These are phyloP conservation scores for Drosophila subsilvestris DNA, from an alignment of 2,888 invertebrate genomes.

Conservation along the genomic window DNA sequence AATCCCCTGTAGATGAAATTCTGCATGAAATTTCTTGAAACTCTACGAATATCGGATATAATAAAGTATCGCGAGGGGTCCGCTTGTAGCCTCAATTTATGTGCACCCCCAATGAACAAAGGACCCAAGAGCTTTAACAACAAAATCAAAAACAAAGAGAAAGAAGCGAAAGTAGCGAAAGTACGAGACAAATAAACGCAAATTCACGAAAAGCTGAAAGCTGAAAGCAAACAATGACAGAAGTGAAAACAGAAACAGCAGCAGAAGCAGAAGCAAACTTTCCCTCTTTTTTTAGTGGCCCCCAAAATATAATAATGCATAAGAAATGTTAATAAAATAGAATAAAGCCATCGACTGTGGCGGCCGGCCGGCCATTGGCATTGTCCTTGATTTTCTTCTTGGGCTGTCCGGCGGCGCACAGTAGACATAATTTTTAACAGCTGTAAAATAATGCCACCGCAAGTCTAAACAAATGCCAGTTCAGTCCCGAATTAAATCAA, in stretches of 20 bases:
- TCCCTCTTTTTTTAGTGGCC: constrained; percentile 12
- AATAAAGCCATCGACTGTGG: constrained; percentile 37
- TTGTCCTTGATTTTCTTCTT: constrained; percentile 62
- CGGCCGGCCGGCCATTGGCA: constrained; percentile 16
- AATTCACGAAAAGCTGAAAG: constrained; percentile 34
- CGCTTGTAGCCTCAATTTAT: constrained; percentile 9
- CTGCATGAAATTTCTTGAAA: background rate
- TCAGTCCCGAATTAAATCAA: constrained; percentile 72
- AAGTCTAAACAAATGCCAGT: constrained; percentile 70
- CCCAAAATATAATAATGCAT: constrained; percentile 46
- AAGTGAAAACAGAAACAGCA: constrained; percentile 9
- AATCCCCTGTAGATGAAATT: background rate
- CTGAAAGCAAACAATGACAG: constrained; percentile 22
- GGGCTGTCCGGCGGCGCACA: constrained; percentile 24
- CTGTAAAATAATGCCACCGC: constrained; percentile 81
- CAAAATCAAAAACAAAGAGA: constrained; percentile 17
- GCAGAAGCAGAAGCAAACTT: constrained; percentile 4
- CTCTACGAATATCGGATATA: background rate
- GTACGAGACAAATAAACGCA: constrained; percentile 23
- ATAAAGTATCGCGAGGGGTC: background rate
- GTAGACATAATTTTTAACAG: constrained; percentile 71
- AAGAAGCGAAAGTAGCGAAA: constrained; percentile 6
- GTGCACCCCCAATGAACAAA: constrained; percentile 18
- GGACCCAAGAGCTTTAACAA: constrained; percentile 37
- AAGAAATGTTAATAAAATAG: constrained; percentile 50